Conservation (phyloP, 1,140 invertebrate species). For the Achatina immaculata region DNA sequence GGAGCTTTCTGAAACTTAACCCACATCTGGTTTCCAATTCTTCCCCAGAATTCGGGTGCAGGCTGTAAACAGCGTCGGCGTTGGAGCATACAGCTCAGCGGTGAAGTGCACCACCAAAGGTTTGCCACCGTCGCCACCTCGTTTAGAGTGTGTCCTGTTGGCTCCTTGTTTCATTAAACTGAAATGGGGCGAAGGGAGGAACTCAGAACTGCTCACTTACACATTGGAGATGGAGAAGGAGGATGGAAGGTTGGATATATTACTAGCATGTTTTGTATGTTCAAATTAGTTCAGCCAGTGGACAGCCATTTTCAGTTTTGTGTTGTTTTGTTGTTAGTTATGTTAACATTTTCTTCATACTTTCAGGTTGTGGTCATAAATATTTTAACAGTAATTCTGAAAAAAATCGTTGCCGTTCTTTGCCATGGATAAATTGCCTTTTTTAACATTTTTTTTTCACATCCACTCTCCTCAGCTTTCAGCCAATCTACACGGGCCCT, state of each 20-base stretch:
- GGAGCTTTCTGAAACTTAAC: no score
- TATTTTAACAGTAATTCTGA: no score
- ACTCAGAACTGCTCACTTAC: conserved; percentile 80
- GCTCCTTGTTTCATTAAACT: conserved; percentile 87
- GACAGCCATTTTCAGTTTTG: no score
- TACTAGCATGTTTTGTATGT: not conserved
- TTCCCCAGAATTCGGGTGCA: conserved; percentile 60
- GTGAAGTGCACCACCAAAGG: conserved; percentile 81
- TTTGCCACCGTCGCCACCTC: conserved; percentile 82
- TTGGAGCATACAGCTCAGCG: conserved; percentile 82
- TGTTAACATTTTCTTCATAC: no score
- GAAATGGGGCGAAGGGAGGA: conserved; percentile 84
- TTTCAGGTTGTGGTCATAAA: no score
- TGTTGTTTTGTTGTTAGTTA: no score
- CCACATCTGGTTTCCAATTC: no score
- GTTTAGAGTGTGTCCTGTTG: conserved; percentile 79
- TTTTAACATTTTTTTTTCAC: no score
- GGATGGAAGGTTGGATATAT: conserved; percentile 61
- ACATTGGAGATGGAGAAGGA: conserved; percentile 77
- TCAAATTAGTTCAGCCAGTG: no score
- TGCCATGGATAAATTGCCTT: no score
- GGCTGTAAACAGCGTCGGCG: conserved; percentile 85
- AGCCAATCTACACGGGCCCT: conserved; percentile 83
- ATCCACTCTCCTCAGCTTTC: conserved; percentile 73
- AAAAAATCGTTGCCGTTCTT: no score